Conservation (phyloP, 1,140 invertebrate species). For the Bombus turneri region DNA sequence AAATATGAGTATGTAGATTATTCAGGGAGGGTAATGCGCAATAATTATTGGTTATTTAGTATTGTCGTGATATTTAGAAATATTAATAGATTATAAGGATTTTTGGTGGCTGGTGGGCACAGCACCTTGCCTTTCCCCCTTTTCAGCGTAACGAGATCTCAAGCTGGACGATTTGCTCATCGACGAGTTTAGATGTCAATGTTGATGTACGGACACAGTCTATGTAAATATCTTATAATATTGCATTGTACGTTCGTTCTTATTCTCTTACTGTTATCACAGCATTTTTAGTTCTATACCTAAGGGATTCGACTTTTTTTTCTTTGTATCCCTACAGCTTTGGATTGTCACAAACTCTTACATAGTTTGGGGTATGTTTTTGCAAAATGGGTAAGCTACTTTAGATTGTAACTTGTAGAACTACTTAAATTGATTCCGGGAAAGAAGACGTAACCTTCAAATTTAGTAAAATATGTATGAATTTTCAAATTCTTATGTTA, state of each 20-base stretch:
- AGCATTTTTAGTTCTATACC: slow-evolving; percentile 43
- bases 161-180: slow-evolving; percentile 69
- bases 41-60: slow-evolving; percentile 46
- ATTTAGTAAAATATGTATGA: slow-evolving; percentile 29
- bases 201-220: slow-evolving; percentile 45
- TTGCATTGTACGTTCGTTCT: slow-evolving; percentile 37
- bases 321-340: slow-evolving; percentile 69
- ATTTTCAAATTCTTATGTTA: background rate
- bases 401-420: slow-evolving; percentile 57
- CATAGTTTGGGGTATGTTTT: slow-evolving; percentile 66
- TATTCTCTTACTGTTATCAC: slow-evolving; percentile 38
- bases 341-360: slow-evolving; percentile 68
- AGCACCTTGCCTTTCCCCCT: slow-evolving; percentile 64
- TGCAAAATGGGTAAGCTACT: slow-evolving; percentile 71
- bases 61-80: slow-evolving; percentile 37
- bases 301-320: slow-evolving; percentile 48
- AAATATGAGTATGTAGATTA: slow-evolving; percentile 26
- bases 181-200: slow-evolving; percentile 53
- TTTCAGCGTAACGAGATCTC: slow-evolving; percentile 74
- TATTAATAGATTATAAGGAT: slow-evolving; percentile 69
- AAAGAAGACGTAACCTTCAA: slow-evolving; percentile 69
- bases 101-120: slow-evolving; percentile 52
- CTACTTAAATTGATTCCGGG: slow-evolving; percentile 57
- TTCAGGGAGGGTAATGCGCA: slow-evolving; percentile 40
- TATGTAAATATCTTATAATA: slow-evolving; percentile 70